A percentile compares a stretch with the other conserved stretches of the same genome.
phyloP scores from a whole-genome alignment of 2,113 vertebrate genomes.

The Megatriorchis doriae region DNA sequence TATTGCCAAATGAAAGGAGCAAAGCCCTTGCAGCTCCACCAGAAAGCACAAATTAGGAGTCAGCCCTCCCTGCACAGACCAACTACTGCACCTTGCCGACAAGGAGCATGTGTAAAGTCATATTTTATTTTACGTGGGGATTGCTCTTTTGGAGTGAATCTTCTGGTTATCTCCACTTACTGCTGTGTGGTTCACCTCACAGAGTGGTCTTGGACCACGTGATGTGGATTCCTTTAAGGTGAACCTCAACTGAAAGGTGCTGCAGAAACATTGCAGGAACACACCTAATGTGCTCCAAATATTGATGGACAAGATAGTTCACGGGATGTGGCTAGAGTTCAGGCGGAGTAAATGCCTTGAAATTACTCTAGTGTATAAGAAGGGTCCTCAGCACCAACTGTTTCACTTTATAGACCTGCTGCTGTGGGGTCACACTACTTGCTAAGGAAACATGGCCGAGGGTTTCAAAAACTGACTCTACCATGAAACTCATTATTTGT shows the following conservation, averaged over 20 bases:
- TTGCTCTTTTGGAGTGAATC: background rate
- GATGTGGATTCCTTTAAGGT: background rate
- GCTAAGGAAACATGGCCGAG: background rate
- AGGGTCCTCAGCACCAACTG: background rate
- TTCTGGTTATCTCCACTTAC: background rate
- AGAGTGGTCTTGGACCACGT: background rate
- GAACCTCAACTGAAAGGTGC: background rate
- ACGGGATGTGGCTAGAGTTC: background rate
- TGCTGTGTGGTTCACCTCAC: background rate
- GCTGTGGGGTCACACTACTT: background rate
- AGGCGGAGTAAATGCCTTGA: background rate
- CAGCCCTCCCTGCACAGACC: background rate
- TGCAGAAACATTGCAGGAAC: background rate
- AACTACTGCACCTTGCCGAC: background rate
- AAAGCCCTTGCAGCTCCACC: background rate
- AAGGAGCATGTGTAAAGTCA: background rate
- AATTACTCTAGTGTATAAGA: background rate
- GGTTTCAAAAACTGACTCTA: background rate
- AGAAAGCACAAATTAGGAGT: accelerated
- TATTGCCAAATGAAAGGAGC: background rate
- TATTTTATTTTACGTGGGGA: background rate
- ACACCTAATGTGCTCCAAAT: background rate
- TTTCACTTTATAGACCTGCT: background rate
- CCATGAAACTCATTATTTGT: background rate
- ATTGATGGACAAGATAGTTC: background rate